phyloP scores from a whole-genome alignment of 2,888 invertebrate species.

The Caenorhabditis sp. region DNA sequence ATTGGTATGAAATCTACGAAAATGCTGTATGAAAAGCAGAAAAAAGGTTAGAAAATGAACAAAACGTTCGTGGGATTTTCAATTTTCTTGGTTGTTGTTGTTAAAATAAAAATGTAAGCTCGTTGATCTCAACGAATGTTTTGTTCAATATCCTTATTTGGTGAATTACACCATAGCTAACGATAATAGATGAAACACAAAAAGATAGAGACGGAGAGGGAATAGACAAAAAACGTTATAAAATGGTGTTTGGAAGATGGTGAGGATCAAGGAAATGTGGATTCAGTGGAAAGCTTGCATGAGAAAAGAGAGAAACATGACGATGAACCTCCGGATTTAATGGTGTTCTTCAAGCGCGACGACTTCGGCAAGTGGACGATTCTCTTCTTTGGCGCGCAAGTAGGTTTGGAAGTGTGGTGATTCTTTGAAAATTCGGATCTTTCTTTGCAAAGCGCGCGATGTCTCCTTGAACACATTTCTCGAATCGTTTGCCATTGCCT shows the following conservation, averaged over 20 bases:
- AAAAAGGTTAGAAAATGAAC: conserved; percentile 19
- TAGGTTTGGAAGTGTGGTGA: conserved; percentile 59
- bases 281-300: conserved; percentile 22
- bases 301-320: conserved; percentile 4
- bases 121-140: conserved; percentile 31
- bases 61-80: conserved; percentile 23
- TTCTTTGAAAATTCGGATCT: conserved; percentile 67
- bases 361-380: conserved; percentile 45
- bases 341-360: conserved; percentile 28
- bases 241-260: conserved; percentile 11
- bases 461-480: conserved; percentile 64
- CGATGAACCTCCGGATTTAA: conserved; percentile 13
- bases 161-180: conserved; percentile 1
- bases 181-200: too few relatives aligned
- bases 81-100: conserved; percentile 6
- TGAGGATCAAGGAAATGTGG: conserved; percentile 34
- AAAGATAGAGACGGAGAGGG: conserved; percentile 9
- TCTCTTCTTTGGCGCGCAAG: conserved; percentile 50
- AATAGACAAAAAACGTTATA: not conserved
- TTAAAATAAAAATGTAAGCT: conserved; percentile 28
- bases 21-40: conserved; percentile 12
- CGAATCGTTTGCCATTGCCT: conserved; percentile 64
- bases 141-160: conserved; percentile 28
- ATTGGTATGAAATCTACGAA: conserved; percentile 4
- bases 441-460: conserved; percentile 59